Evolutionary conservation across 1,140 invertebrate genomes (phyloP).

Genomic region (Sminthurinus signatus): DNA sequence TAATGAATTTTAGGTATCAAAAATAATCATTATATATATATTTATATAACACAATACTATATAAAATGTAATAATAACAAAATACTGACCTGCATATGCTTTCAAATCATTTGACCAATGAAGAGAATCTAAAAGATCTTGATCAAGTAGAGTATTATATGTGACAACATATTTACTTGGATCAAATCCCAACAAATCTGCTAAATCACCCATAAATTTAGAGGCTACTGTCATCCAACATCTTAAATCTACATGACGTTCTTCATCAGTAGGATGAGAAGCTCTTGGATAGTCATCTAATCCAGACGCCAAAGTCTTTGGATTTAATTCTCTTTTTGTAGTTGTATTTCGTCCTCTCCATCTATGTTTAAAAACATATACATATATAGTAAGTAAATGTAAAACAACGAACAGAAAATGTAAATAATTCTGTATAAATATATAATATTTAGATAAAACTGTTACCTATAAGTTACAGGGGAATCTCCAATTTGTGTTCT

Average conservation of each 20-base stretch:
- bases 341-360: conserved; percentile 77
- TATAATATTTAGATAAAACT: not conserved
- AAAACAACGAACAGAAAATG: no score
- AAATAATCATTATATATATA: no score
- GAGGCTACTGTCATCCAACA: conserved; percentile 95
- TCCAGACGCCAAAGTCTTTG: conserved; percentile 93
- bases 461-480: conserved; percentile 63
- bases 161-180: conserved; percentile 61
- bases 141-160: conserved; percentile 65
- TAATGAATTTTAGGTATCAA: no score
- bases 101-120: conserved; percentile 77
- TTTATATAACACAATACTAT: no score
- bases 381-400: no score
- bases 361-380: conserved; percentile 30
- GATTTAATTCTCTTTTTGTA: conserved; percentile 79
- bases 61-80: no score
- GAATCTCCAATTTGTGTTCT: conserved; percentile 75
- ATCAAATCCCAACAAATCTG: conserved; percentile 56
- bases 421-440: not conserved
- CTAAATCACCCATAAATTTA: conserved; percentile 69
- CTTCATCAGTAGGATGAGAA: conserved; percentile 82
- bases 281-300: conserved; percentile 96
- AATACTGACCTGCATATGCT: conserved; percentile 70
- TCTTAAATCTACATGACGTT: conserved; percentile 90
- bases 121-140: conserved; percentile 66